These are phyloP conservation scores for Criorhina ranunculi DNA, from an alignment of 2,888 invertebrate genomes.

Conservation along the genomic window DNA sequence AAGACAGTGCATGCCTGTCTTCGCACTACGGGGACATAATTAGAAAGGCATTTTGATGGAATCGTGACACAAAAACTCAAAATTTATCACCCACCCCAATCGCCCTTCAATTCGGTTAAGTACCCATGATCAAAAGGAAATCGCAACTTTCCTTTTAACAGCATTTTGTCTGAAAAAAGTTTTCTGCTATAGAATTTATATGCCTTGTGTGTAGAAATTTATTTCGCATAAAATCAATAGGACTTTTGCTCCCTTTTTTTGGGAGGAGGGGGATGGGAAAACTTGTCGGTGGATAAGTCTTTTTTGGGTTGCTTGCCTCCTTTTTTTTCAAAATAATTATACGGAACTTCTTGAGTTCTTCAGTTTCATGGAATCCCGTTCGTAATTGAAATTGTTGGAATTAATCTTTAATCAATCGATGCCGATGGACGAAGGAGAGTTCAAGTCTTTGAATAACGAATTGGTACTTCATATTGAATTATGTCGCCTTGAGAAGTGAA, in stretches of 20 bases:
- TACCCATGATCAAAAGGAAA: constrained; percentile 44
- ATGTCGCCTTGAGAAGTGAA: neutral
- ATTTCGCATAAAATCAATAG: constrained; percentile 42
- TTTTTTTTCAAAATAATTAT: constrained; percentile 49
- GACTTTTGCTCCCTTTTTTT: neutral
- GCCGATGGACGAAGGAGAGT: neutral
- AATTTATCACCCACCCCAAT: constrained; percentile 9
- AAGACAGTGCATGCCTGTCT: constrained; percentile 13
- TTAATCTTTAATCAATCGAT: constrained; percentile 46
- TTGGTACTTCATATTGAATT: constrained; percentile 23
- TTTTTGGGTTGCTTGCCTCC: constrained; percentile 30
- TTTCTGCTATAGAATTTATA: constrained; percentile 41
- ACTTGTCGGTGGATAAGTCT: constrained; percentile 1
- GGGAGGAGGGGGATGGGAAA: neutral
- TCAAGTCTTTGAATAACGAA: constrained; percentile 34
- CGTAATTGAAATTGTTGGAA: constrained; percentile 39
- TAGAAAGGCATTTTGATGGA: constrained; percentile 28
- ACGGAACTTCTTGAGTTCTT: constrained; percentile 39
- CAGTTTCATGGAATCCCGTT: constrained; percentile 39
- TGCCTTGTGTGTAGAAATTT: constrained; percentile 27
- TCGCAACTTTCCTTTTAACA: constrained; percentile 45
- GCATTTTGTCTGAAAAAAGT: constrained; percentile 44
- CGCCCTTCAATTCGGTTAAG: constrained; percentile 40
- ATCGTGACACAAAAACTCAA: constrained; percentile 6
- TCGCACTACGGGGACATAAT: constrained; percentile 26